Conservation (phyloP, 2,888 invertebrate genomes). For the Drosophila multiciliata region DNA sequence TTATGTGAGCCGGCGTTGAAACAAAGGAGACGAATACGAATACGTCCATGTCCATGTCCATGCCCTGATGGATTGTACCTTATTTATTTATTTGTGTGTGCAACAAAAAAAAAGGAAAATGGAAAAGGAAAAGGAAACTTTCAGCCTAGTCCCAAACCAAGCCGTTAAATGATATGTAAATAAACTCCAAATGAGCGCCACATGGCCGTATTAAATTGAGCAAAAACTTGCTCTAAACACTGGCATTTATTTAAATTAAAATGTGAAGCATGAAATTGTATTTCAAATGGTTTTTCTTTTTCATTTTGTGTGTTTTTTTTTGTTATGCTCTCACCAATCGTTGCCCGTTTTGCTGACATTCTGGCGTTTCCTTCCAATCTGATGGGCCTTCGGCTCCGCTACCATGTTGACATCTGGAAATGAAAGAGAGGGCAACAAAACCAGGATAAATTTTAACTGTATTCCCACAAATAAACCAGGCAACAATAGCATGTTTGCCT, state of each 20-base stretch:
- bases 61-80: constrained; percentile 69
- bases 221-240: constrained; percentile 36
- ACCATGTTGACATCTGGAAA: constrained; percentile 89
- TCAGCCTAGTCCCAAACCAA: constrained; percentile 20
- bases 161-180: constrained; percentile 85
- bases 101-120: constrained; percentile 4
- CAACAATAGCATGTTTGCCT: constrained; percentile 39
- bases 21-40: constrained; percentile 60
- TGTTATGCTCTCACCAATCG: constrained; percentile 86
- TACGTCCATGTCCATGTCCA: constrained; percentile 45
- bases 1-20: constrained; percentile 65
- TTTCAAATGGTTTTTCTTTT: constrained; percentile 26
- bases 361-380: constrained; percentile 87
- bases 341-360: constrained; percentile 88
- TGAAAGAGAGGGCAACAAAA: constrained; percentile 27
- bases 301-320: constrained; percentile 5
- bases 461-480: constrained; percentile 16
- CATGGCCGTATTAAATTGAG: constrained; percentile 70
- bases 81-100: constrained; percentile 70
- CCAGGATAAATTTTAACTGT: constrained; percentile 17
- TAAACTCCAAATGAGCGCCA: constrained; percentile 72
- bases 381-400: constrained; percentile 89
- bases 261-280: constrained; percentile 58
- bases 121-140: background rate
- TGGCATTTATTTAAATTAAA: constrained; percentile 70